A percentile compares a stretch with the other conserved stretches of the same genome.
These are phyloP conservation scores for Dynastes maya DNA, from an alignment of 2,888 invertebrate genomes.

Conservation along the genomic window DNA sequence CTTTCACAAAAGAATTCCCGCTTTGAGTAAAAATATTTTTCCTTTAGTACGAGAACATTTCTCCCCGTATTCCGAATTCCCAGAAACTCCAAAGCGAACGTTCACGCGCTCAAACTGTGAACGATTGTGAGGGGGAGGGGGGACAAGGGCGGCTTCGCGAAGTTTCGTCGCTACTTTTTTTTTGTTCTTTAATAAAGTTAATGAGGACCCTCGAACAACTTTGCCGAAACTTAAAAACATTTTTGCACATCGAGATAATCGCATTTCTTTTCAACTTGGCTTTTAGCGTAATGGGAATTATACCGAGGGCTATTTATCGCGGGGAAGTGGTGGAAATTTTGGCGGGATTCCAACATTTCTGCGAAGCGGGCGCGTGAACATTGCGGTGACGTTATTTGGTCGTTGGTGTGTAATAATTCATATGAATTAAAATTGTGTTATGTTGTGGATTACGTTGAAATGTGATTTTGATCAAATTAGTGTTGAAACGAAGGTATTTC, in stretches of 20 bases:
- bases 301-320: not conserved
- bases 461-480: too few species aligned
- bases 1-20: not conserved
- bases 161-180: not conserved
- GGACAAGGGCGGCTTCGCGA: not conserved
- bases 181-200: constrained; percentile 3
- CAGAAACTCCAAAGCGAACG: not conserved
- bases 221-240: not conserved
- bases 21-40: not conserved
- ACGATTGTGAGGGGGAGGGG: too few species aligned
- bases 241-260: not conserved
- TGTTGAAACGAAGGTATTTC: too few species aligned
- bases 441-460: too few species aligned
- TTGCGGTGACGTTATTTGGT: not conserved
- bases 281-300: not conserved
- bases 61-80: not conserved
- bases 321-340: not conserved
- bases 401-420: too few species aligned
- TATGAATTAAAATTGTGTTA: too few species aligned
- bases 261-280: not conserved
- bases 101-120: not conserved
- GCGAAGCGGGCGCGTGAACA: not conserved
- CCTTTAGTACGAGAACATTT: not conserved
- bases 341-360: not conserved
- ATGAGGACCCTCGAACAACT: constrained; percentile 5